A percentile compares a stretch with the other conserved stretches of the same genome.
These are phyloP conservation scores for Dreissena polymorpha DNA, from an alignment of 1,140 invertebrate species.

Conservation along the genomic window DNA sequence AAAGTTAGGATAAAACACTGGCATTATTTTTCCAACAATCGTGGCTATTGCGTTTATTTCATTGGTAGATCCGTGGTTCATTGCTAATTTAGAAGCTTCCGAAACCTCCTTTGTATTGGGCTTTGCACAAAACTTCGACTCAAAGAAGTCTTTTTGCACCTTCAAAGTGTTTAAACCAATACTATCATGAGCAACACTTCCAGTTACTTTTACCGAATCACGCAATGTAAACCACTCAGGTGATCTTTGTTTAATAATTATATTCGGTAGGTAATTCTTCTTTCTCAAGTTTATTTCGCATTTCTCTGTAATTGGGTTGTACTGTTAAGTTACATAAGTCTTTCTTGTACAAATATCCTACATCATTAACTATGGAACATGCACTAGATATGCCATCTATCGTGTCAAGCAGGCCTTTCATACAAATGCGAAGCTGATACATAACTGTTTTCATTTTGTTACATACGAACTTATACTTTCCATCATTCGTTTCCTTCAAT, in stretches of 20 bases:
- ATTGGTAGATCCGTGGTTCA: slow-evolving; percentile 13
- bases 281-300: not conserved
- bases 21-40: slow-evolving; percentile 12
- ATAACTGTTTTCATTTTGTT: not conserved
- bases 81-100: not conserved
- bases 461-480: not conserved
- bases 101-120: not conserved
- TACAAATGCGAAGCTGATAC: not conserved
- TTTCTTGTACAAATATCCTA: not conserved
- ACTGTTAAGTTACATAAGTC: not conserved
- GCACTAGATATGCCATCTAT: not conserved
- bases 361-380: not conserved
- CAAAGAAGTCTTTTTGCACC: not conserved
- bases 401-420: not conserved
- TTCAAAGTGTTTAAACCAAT: not conserved
- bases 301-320: not conserved
- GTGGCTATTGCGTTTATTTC: slow-evolving; percentile 20
- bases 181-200: not conserved
- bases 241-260: not conserved
- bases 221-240: no score
- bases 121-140: not conserved
- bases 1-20: slow-evolving; percentile 1
- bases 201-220: not conserved
- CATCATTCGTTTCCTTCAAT: not conserved
- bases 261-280: not conserved